phyloP scores from a whole-genome alignment of 1,140 invertebrate genomes.

The Pteromalus puparum region DNA sequence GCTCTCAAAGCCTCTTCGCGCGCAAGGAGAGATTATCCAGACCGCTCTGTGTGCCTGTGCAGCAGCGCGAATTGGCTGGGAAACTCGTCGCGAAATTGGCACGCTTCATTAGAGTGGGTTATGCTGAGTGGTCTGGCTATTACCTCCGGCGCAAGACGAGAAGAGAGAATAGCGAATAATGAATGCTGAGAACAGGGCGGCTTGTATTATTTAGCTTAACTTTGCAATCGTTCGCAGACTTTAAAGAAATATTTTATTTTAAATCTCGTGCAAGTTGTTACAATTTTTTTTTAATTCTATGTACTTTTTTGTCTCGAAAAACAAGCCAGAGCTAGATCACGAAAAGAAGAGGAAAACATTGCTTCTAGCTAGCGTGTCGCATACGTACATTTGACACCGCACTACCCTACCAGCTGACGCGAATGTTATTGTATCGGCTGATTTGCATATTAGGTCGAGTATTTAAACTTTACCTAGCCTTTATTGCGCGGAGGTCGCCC shows the following conservation, averaged over 20 bases:
- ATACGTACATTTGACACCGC: not conserved
- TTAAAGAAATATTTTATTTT: too few relatives aligned
- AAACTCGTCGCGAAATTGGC: slow-evolving; percentile 10
- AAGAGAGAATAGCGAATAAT: slow-evolving; percentile 15
- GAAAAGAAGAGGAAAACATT: not conserved
- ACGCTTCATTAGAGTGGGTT: slow-evolving; percentile 24
- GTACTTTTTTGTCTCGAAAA: too few relatives aligned
- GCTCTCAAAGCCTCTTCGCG: not conserved
- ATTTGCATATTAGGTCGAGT: slow-evolving; percentile 37
- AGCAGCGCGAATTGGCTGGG: not conserved
- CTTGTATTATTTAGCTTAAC: not conserved
- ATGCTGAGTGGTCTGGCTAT: slow-evolving; percentile 7
- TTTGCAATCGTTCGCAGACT: too few relatives aligned
- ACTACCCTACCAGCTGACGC: not conserved
- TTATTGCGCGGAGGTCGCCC: not conserved
- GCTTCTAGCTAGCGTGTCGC: not conserved
- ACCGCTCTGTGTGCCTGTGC: not conserved
- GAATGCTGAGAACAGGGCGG: not conserved
- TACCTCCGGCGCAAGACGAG: not conserved
- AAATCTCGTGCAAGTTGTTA: too few relatives aligned
- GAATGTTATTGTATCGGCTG: slow-evolving; percentile 32
- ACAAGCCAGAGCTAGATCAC: too few relatives aligned
- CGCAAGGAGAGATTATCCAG: slow-evolving; percentile 11
- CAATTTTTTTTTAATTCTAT: too few relatives aligned
- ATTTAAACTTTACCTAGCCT: slow-evolving; percentile 9